phyloP scores from a whole-genome alignment of 2,888 invertebrate species.

The Lottia gigantea region DNA sequence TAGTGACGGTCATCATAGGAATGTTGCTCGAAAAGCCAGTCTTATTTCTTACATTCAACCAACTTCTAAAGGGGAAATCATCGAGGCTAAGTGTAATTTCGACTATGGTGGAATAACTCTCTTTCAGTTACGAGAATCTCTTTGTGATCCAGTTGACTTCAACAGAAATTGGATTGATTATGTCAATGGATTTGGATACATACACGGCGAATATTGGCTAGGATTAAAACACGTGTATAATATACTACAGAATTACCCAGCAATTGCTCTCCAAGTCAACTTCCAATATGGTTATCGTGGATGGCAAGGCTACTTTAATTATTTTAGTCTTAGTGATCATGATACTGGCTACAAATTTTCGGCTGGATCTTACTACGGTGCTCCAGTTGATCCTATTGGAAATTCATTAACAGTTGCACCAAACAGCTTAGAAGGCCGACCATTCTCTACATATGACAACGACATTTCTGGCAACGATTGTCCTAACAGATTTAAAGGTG shows the following conservation, averaged over 20 bases:
- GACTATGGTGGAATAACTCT: background rate
- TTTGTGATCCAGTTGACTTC: background rate
- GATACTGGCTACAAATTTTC: background rate
- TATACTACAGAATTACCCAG: background rate
- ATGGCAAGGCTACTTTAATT: background rate
- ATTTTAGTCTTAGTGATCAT: background rate
- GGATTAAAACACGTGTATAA: background rate
- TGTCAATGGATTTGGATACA: background rate
- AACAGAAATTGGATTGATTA: background rate
- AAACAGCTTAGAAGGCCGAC: background rate
- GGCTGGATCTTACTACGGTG: background rate
- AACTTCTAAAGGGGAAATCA: background rate
- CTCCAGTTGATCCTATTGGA: background rate
- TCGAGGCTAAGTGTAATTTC: background rate
- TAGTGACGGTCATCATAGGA: background rate
- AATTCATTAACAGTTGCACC: background rate
- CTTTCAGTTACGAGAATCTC: background rate
- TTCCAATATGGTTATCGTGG: background rate
- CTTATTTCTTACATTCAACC: constrained; percentile 3
- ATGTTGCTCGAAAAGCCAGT: background rate
- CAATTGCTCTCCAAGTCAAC: background rate
- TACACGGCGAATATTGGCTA: background rate
- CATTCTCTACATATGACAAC: background rate
- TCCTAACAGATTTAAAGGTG: background rate
- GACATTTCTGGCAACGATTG: background rate